phyloP scores from a whole-genome alignment of 2,888 invertebrate genomes.

The Acronicta leporina region DNA sequence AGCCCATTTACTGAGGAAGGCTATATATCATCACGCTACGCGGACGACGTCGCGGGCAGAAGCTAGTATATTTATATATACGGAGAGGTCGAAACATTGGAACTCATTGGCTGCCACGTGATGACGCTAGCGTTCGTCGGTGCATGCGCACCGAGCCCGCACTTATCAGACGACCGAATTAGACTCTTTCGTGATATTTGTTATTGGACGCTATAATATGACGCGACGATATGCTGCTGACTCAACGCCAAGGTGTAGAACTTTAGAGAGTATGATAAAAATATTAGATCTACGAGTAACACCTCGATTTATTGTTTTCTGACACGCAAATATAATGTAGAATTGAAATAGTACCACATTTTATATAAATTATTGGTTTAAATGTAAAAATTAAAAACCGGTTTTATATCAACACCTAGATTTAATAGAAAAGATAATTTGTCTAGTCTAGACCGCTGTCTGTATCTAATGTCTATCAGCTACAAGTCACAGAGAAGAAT shows the following conservation, averaged over 20 bases:
- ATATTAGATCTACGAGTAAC: background rate
- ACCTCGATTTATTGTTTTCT: background rate
- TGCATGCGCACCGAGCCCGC: slow-evolving; percentile 56
- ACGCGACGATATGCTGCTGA: slow-evolving; percentile 26
- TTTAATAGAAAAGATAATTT: too few species aligned
- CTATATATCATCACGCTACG: too few species aligned
- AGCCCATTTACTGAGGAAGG: too few species aligned
- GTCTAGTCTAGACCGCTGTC: too few species aligned
- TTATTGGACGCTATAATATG: slow-evolving; percentile 12
- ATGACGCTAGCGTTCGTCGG: slow-evolving; percentile 30
- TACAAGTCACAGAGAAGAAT: too few species aligned
- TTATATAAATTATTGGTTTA: too few species aligned
- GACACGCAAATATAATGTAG: too few species aligned
- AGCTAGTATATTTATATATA: background rate
- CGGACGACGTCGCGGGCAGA: too few species aligned
- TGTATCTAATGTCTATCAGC: too few species aligned
- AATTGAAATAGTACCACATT: too few species aligned
- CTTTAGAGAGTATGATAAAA: slow-evolving; percentile 1
- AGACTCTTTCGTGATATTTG: slow-evolving; percentile 19
- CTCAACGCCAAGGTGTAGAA: slow-evolving; percentile 22
- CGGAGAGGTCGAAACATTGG: slow-evolving; percentile 9
- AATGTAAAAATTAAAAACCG: too few species aligned
- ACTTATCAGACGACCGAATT: slow-evolving; percentile 52
- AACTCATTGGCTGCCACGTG: slow-evolving; percentile 49
- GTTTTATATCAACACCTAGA: too few species aligned